Evolutionary conservation across 2,797 vertebrate genomes (phyloP), one percentile per base, ranked within the genome.

Genomic region (Okamejei kenojei): DNA sequence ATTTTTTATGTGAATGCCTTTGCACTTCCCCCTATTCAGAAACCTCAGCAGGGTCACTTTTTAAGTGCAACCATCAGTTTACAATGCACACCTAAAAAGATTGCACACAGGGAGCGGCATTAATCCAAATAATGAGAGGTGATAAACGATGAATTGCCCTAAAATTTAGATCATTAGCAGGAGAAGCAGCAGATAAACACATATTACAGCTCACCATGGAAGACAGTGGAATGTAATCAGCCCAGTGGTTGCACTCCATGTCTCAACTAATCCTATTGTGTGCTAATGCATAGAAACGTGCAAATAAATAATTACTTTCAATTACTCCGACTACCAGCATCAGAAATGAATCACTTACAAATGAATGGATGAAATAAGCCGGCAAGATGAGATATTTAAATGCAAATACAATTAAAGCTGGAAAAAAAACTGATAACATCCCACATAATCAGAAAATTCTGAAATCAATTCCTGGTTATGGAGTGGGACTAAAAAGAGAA

Each of bases 291-390:
- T 54, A 82, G 81, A 61, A 61, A n/a, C 61, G 81, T 84, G 54
- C 54, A 84, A 84, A 61, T 84, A 82, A 26, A 82, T 61, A 82
- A 82, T 82, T 82, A 61, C 45, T 82, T 82, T 29, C 11, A 82
- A 82, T 82, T 82, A 84, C 17, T 79, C 26, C 61, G 0, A 61
- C 61, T 26, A 26, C 81, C 45, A 61, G 54, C 26, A 29, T 10
- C 58, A 84, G 54, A n/a, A 26, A 26, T 82, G 54, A 84, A 29
- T 13, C 10, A n/a, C 13, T 15, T 21, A 80, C 35, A 45, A 80
- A 80, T 9, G 26, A 13, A 35, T 82, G 80, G 35, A 38, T 80
- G 79, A 45, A 45, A 19, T 11, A 54, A 84, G 54, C 11, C 61
- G 26, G 26, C 54, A 61, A 54, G 8, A 54, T 15, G 81, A 29